These are phyloP conservation scores for Escarpia spicata DNA, from an alignment of 2,888 invertebrate species.

Conservation along the genomic window DNA sequence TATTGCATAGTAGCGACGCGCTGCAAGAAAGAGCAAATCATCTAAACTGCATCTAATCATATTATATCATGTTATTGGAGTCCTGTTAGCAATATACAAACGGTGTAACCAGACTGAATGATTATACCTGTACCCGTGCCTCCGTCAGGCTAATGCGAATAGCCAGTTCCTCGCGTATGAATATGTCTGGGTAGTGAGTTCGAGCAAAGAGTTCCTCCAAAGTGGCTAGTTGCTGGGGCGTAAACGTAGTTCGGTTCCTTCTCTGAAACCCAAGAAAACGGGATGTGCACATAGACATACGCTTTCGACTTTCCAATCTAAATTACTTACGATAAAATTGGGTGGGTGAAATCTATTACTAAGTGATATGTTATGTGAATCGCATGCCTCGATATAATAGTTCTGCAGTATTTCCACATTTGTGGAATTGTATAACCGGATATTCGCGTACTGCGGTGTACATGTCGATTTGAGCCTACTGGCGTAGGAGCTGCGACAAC, in stretches of 20 bases:
- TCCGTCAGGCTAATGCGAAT: slow-evolving; percentile 89
- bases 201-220: slow-evolving; percentile 91
- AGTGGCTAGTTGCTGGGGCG: slow-evolving; percentile 91
- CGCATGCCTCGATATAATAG: not conserved
- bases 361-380: not conserved
- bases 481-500: not conserved
- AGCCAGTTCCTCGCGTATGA: slow-evolving; percentile 89
- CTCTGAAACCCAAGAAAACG: slow-evolving; percentile 71
- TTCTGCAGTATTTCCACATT: not conserved
- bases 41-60: too few species aligned
- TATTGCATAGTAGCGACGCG: too few species aligned
- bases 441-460: not conserved
- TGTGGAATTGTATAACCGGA: not conserved
- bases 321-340: not conserved
- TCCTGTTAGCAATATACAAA: not conserved
- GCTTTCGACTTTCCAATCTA: not conserved
- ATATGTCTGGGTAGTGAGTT: slow-evolving; percentile 93
- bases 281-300: not conserved
- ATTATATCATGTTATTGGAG: too few species aligned
- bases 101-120: not conserved
- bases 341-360: too few species aligned
- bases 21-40: too few species aligned
- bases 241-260: slow-evolving; percentile 91
- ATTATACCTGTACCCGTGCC: slow-evolving; percentile 85
- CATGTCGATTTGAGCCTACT: not conserved